Evolutionary conservation across 2,113 vertebrate species (phyloP), one percentile per base, ranked within the genome.

Genomic region (Megaceryle maxima): DNA sequence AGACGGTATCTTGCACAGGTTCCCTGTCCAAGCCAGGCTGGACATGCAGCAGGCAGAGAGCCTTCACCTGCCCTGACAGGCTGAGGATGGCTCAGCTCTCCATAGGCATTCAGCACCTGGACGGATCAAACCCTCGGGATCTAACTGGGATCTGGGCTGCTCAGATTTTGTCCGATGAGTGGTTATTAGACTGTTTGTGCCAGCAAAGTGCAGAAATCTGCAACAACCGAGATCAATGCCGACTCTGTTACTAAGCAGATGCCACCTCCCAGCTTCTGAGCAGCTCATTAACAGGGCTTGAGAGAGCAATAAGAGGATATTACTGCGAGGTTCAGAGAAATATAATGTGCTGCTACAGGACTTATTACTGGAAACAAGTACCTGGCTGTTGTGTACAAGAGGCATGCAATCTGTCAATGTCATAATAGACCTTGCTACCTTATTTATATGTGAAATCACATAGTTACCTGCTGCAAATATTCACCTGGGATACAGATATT

Each of bases 181-280:
- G 10, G 3, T 50, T 44, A 69, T 69, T 6, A 57, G 87, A 16
- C 26, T 90, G 51, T 66, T 53, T 35, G 72, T 31, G 67, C 28
- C 33, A 28, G 86, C 53, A 28, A 63, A 55, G 72, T 19, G n/a
- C 62, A 93, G 94, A 48, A 78, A 63, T 74, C 70, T 96, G 37
- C 88, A 68, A 56, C 44, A n/a, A 41, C 66, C 31, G 39, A 35
- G 60, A 63, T 66, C 24, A 31, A 22, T 76, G 17, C 63, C 16
- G 16, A 24, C 7, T 18, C 57, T 43, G 56, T 55, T 43, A 69
- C 59, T 13, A 9, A 60, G 57, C 37, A 81, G 87, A 85, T 50
- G 17, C n/a, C 3, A 9, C 51, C 28, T 16, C 70, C 55, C 73
- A 79, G 18, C 55, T 48, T 79, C 46, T 21, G 44, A 80, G 43